Evolutionary conservation across 2,113 vertebrate genomes (phyloP).

Genomic region (Psittacus erithacus): DNA sequence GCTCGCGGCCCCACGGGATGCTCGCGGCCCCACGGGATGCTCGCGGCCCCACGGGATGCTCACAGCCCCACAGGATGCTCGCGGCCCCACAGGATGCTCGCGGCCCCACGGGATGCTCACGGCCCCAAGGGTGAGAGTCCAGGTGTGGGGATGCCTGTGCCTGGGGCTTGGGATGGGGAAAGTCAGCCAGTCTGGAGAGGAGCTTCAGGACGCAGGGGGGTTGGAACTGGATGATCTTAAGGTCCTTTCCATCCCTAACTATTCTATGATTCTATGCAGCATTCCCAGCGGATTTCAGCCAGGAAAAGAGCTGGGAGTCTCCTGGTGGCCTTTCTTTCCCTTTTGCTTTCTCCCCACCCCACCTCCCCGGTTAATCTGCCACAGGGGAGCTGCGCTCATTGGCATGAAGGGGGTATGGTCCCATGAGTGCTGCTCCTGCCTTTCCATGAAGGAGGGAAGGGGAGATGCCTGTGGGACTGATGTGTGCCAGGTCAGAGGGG

Average conservation of each 20-base stretch:
- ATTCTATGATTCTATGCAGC: not conserved
- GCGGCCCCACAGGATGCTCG: too few relatives aligned
- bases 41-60: too few relatives aligned
- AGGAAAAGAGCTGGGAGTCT: not conserved
- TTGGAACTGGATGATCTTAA: too few relatives aligned
- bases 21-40: too few relatives aligned
- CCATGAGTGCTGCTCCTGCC: not conserved
- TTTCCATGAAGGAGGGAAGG: not conserved
- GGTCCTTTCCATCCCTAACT: too few relatives aligned
- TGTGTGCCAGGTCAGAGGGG: not conserved
- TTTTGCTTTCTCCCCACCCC: accelerated
- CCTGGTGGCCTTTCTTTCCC: not conserved
- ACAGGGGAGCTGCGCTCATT: too few relatives aligned
- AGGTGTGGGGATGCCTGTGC: not conserved
- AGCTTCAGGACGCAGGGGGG: not conserved
- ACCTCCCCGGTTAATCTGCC: not conserved
- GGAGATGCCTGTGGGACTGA: not conserved
- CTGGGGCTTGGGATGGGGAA: not conserved
- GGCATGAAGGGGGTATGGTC: not conserved
- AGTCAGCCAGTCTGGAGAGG: not conserved
- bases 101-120: too few relatives aligned
- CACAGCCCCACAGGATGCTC: too few relatives aligned
- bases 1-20: too few relatives aligned
- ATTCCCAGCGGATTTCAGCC: not conserved
- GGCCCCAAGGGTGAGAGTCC: not conserved